Percentiles rank a stretch among this genome's conserved stretches.
phyloP scores from a whole-genome alignment of 2,113 vertebrate genomes.

The Rhabdomys dilectus region DNA sequence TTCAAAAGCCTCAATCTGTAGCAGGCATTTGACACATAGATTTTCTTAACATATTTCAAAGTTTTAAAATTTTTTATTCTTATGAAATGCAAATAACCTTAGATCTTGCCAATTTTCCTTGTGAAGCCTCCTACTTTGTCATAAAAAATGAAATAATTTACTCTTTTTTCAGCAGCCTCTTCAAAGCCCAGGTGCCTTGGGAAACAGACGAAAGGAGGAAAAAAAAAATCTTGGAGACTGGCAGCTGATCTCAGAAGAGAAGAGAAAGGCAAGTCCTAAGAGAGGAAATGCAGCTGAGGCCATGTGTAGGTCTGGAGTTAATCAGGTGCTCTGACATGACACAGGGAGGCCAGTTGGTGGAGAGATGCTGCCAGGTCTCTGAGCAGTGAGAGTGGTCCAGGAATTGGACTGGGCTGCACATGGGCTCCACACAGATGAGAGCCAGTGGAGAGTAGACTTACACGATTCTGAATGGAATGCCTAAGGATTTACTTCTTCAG shows the following conservation, averaged over 20 bases:
- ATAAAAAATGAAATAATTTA: slow-evolving; percentile 76
- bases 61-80: slow-evolving; percentile 61
- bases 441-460: background rate
- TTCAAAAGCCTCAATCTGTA: slow-evolving; percentile 58
- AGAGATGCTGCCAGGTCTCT: background rate
- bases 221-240: slow-evolving; percentile 44
- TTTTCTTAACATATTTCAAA: slow-evolving; percentile 54
- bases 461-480: background rate
- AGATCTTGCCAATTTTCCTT: slow-evolving; percentile 75
- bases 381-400: background rate
- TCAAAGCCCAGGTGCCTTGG: slow-evolving; percentile 73
- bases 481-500: background rate
- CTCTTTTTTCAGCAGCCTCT: slow-evolving; percentile 65
- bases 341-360: background rate
- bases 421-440: background rate
- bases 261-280: background rate
- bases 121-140: slow-evolving; percentile 67
- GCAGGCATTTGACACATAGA: slow-evolving; percentile 41
- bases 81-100: slow-evolving; percentile 80
- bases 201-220: slow-evolving; percentile 57
- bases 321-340: background rate
- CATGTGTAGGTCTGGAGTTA: background rate
- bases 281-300: background rate
- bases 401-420: background rate
- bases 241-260: slow-evolving; percentile 47